These are phyloP conservation scores for Lasiurus cinereus DNA, from an alignment of 2,113 vertebrate genomes.

Conservation along the genomic window DNA sequence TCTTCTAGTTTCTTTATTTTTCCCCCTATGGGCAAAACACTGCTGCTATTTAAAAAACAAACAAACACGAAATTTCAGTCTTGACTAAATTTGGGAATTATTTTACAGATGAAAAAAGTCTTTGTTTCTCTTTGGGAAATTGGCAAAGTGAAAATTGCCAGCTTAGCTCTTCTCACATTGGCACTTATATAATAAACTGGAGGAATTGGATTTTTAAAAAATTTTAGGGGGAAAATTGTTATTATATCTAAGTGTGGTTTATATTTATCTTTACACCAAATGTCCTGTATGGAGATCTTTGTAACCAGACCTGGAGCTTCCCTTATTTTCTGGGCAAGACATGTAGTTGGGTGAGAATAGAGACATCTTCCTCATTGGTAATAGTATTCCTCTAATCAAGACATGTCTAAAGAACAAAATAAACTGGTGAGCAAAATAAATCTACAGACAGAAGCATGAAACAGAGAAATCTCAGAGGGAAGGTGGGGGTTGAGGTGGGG, in stretches of 20 bases:
- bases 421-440: no score
- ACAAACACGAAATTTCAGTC: constrained; percentile 62
- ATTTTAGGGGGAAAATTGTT: background rate
- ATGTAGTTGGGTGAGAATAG: background rate
- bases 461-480: no score
- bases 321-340: background rate
- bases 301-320: background rate
- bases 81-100: constrained; percentile 80
- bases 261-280: background rate
- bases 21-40: constrained; percentile 39
- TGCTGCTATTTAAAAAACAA: constrained; percentile 63
- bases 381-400: background rate
- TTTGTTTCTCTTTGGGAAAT: constrained; percentile 66
- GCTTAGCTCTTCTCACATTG: background rate
- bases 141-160: constrained; percentile 51
- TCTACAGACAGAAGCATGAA: no score
- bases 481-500: no score
- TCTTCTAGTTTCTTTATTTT: constrained; percentile 55
- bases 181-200: constrained; percentile 38
- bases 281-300: background rate
- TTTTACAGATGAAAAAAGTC: constrained; percentile 43
- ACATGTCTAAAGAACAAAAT: background rate
- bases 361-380: background rate
- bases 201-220: constrained; percentile 36
- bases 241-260: background rate